Percentiles rank a stretch among this genome's conserved stretches.
These are phyloP conservation scores for Amitus sp. DNA, from an alignment of 2,888 invertebrate genomes.

Conservation along the genomic window DNA sequence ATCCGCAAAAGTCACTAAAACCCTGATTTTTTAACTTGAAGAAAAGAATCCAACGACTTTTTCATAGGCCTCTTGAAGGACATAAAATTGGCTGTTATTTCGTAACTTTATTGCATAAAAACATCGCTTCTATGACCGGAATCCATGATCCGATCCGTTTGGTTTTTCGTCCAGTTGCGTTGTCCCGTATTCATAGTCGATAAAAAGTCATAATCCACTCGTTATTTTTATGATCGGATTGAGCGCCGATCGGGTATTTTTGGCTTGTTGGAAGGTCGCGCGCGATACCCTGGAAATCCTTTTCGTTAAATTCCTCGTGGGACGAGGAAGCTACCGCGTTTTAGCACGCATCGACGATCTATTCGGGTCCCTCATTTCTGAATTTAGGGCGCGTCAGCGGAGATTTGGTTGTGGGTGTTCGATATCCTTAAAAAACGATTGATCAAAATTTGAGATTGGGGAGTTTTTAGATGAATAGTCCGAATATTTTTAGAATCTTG, in stretches of 20 bases:
- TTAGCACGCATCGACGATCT: conserved; percentile 2
- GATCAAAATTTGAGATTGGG: too few relatives aligned
- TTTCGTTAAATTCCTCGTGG: background rate
- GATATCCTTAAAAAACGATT: background rate
- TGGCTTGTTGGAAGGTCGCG: background rate
- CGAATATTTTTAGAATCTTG: too few relatives aligned
- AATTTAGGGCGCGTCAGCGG: too few relatives aligned
- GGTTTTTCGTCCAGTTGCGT: background rate
- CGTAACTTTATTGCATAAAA: conserved; percentile 1
- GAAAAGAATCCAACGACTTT: background rate
- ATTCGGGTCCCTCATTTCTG: too few relatives aligned
- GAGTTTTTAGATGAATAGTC: too few relatives aligned
- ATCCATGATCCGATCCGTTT: conserved; percentile 1
- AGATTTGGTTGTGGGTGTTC: background rate
- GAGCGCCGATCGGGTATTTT: background rate
- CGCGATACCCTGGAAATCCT: background rate
- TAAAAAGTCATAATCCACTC: conserved; percentile 10
- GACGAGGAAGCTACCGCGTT: background rate
- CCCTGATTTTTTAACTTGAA: background rate
- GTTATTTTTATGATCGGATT: conserved; percentile 7
- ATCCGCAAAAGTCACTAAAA: background rate
- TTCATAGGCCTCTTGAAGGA: background rate
- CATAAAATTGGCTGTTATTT: background rate
- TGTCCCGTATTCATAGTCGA: conserved; percentile 4
- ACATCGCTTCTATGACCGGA: background rate